Evolutionary conservation across 2,797 vertebrate genomes (phyloP).

Genomic region (Scyliorhinus canicula): DNA sequence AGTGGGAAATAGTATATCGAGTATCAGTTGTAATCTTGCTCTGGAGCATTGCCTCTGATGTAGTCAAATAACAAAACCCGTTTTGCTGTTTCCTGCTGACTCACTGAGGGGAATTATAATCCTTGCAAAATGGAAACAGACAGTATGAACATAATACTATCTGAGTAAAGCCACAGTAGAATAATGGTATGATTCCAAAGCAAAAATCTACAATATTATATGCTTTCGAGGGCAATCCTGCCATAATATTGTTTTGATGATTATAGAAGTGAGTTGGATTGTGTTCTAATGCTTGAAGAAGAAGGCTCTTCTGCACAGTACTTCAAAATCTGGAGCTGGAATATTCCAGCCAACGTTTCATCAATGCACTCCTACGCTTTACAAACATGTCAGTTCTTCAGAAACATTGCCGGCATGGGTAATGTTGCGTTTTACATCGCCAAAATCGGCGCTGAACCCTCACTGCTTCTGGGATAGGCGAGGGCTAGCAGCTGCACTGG

Average conservation of each 20-base stretch:
- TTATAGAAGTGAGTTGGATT: not conserved
- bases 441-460: too few relatives aligned
- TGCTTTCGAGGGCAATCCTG: not conserved
- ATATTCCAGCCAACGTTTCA: not conserved
- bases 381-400: not conserved
- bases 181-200: not conserved
- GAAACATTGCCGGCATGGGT: not conserved
- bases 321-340: not conserved
- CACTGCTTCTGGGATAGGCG: too few relatives aligned
- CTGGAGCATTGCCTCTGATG: not conserved
- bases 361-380: not conserved
- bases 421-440: too few relatives aligned
- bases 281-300: not conserved
- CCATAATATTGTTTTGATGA: not conserved
- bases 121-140: not conserved
- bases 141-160: constrained; percentile 18
- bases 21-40: not conserved
- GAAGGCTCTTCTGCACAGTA: not conserved
- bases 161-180: not conserved
- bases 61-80: not conserved
- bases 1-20: not conserved
- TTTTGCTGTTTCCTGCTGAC: not conserved
- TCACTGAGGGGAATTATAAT: constrained; percentile 3
- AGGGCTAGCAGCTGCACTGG: too few relatives aligned
- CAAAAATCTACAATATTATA: not conserved